Evolutionary conservation across 23 tunicate genomes (phyloP), one percentile per base, ranked within the genome.

Genomic region (Trididemnum miniatum): DNA sequence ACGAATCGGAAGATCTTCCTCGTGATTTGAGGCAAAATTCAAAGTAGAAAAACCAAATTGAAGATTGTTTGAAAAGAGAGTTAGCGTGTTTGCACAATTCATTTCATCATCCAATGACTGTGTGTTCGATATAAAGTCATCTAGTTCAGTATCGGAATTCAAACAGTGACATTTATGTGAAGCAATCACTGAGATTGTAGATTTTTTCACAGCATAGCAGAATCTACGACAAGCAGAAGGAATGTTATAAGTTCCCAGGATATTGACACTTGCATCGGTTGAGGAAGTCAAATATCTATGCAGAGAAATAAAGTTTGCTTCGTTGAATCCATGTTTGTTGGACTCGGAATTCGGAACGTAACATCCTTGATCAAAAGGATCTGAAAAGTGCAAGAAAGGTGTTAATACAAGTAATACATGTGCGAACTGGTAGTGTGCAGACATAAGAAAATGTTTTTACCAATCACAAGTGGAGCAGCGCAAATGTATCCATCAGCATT

Each of bases 221-320:
- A 2, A 52, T 26, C 82, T 24, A 2, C 67, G 65, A 39, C 82
- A 77, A 4, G 40, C 66, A 2, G 26, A 4, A 12, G 82, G 65
- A 22, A 77, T 77, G 2, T 77, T 38, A 26, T 77, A 51, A 27
- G 36, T 32, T 2, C 82, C 82, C 18, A 77, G 66, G 25, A n/a
- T 27, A 29, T 26, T 54, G 3, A 54, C 27, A 20, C 3, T 12
- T 2, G 3, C n/a, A 5, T 35, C 2, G 2, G 37, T 20, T 5
- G 2, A 2, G 20, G 5, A 9, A 3, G 37, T 9, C 2, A 12
- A 12, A 67, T 20, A 54, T 51, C 37, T 36, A 52, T 57, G 66
- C 65, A 37, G 27, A 24, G 27, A 52, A 9, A 28, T 18, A 77
- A 3, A 18, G 22, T 77, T 30, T 29, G 67, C 20, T 4, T 28